These are phyloP conservation scores for Montipora sp. DNA, from an alignment of 64 coral and sea anemone species.

Conservation along the genomic window DNA sequence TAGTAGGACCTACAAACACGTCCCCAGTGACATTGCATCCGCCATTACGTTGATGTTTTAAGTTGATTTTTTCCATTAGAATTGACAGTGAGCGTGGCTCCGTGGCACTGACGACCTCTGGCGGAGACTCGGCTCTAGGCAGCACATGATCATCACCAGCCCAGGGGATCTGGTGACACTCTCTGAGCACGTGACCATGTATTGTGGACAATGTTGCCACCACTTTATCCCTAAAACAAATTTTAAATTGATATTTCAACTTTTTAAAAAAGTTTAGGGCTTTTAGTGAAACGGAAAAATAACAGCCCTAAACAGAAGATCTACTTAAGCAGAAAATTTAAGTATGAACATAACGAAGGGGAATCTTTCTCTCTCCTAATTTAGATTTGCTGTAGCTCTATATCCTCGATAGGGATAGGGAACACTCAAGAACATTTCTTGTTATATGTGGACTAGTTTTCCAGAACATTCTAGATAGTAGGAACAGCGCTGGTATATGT, in stretches of 20 bases:
- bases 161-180: conserved; percentile 97
- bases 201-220: conserved; percentile 87
- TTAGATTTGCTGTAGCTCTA: too few species aligned
- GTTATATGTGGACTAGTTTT: too few species aligned
- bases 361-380: too few species aligned
- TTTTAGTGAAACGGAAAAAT: too few species aligned
- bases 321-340: too few species aligned
- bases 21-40: conserved; percentile 59
- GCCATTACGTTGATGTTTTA: conserved; percentile 68
- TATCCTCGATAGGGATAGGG: too few species aligned
- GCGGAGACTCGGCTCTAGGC: conserved; percentile 39
- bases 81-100: conserved; percentile 68
- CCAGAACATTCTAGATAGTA: too few species aligned
- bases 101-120: conserved; percentile 9
- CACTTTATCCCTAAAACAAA: conserved; percentile 73
- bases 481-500: too few species aligned
- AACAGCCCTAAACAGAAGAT: too few species aligned
- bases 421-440: too few species aligned
- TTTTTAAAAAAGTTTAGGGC: too few species aligned
- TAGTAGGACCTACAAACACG: conserved; percentile 91
- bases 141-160: conserved; percentile 55
- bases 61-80: conserved; percentile 82
- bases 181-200: conserved; percentile 87
- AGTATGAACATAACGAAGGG: too few species aligned
- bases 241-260: background rate